Base-by-base conservation (phyloP, 2,797 vertebrate genomes). In the Pseudotriccus pelzelni region DNA sequence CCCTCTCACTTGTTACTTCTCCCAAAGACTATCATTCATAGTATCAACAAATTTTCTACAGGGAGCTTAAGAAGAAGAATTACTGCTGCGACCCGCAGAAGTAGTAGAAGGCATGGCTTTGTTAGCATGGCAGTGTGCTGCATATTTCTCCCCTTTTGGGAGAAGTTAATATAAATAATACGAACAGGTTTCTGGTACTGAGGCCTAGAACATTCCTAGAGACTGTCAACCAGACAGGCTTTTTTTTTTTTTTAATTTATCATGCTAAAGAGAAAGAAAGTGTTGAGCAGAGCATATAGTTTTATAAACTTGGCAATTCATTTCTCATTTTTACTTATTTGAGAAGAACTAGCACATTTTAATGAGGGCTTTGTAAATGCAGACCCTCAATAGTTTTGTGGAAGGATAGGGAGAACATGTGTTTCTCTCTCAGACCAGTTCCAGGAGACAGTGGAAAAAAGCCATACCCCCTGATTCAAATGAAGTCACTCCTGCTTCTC, bases 401-500 rank as follows among this genome's bases (percentile, higher is more conserved):
- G 23, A 92, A 77, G 56, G 30, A 67, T 66, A 64, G 0, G 4
- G 37, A 82, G 18, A 69, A 67, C 85, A 92, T 41, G 28, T 91
- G 81, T 82, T 94, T 93, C 70, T 73, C 36, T 87, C 66, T 78
- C 67, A 77, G 60, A 56, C 32, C 44, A 63, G 80, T 89, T 96
- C 84, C 92, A 96, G 72, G 44, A 95, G 84, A 89, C 21, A 1
- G 60, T 87, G 86, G 92, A 93, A 96, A 92, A 93, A 86, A 81
- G 85, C 69, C 85, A 94, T 94, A 79, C 14, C 41, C 77, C 93
- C 93, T 24, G 47, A 89, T 83, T 95, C 17, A 1, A 93, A 93
- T 96, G 95, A 95, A 95, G 92, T 95, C 92, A 97, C 64, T 92
- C 75, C 87, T 89, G 72, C 74, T 79, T 93, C 76, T 92, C 87